Evolutionary conservation across 2,113 vertebrate species (phyloP), one percentile per base, ranked within the genome.

Genomic region (Saccopteryx leptura): DNA sequence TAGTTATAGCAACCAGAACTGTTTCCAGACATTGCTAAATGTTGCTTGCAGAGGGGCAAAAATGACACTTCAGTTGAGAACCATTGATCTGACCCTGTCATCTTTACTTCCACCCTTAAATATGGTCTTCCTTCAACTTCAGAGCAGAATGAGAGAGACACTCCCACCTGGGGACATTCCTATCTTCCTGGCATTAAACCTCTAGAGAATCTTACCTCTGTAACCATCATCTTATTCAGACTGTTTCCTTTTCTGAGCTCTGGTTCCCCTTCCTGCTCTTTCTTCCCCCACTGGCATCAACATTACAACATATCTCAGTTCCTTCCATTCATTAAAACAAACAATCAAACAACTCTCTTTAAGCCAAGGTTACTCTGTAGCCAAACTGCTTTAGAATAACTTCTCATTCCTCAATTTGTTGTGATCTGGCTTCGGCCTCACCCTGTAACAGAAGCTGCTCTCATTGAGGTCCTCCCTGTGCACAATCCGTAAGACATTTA

Each of bases 371-470:
- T 87, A 74, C 26, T 9, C 9, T 50, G 28, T 14, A 74, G 66
- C 28, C 26, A 56, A 9, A 28, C n/a, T 86, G 17, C 9, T 65
- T 58, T 74, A 50, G n/a, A 63, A 65, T 65, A 33, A 58, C 21
- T 72, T 65, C n/a, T 65, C 9, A 26, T 21, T 72, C 39, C 19
- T 58, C 14, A 26, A 0, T 58, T 12, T 12, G 0, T 2, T 48
- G 28, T 2, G n/a, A 19, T 31, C 12, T 74, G 58, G 48, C 18
- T 87, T 72, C 48, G 12, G 17, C 12, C 0, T 33, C 2, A 65
- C 0, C 75, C 33, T 74, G 56, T 17, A 1, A 0, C 1, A 13
- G 66, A 50, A 81, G 2, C 28, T 48, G 3, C n/a, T 66, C 46
- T 74, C 12, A 33, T 15, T 8, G 10, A 74, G 24, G 21, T 72